Evolutionary conservation across 2,888 invertebrate genomes (phyloP).

Genomic region (Celastrina argiolus): DNA sequence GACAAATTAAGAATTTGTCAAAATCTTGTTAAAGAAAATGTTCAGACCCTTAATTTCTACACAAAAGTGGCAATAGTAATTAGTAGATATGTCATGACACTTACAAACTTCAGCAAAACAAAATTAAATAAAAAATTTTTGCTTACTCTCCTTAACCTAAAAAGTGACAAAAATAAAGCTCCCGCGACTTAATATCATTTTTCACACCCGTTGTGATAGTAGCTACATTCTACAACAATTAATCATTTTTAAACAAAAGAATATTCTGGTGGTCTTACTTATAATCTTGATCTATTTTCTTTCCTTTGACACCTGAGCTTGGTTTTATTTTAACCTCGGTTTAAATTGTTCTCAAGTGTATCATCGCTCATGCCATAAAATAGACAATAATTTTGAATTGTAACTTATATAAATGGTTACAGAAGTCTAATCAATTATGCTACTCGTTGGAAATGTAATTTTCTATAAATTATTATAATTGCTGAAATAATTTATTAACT

Average conservation of each 20-base stretch:
- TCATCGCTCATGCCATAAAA: neutral
- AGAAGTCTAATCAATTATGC: neutral
- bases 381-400: neutral
- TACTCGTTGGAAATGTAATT: no score
- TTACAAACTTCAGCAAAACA: neutral
- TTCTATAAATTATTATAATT: no score
- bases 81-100: neutral
- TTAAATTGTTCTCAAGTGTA: neutral
- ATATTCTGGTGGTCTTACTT: constrained; percentile 13
- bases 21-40: no score
- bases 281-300: constrained; percentile 15
- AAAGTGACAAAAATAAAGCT: neutral
- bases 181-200: neutral
- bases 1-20: no score
- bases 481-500: no score
- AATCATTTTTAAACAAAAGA: constrained; percentile 21
- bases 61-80: no score
- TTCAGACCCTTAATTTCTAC: no score
- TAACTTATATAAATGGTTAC: neutral
- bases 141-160: neutral
- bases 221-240: neutral
- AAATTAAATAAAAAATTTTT: neutral
- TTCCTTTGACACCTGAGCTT: neutral
- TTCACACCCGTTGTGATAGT: constrained; percentile 3
- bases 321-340: constrained; percentile 16